phyloP scores from a whole-genome alignment of 2,888 invertebrate species.

The Drosophila pseudotakahashii region DNA sequence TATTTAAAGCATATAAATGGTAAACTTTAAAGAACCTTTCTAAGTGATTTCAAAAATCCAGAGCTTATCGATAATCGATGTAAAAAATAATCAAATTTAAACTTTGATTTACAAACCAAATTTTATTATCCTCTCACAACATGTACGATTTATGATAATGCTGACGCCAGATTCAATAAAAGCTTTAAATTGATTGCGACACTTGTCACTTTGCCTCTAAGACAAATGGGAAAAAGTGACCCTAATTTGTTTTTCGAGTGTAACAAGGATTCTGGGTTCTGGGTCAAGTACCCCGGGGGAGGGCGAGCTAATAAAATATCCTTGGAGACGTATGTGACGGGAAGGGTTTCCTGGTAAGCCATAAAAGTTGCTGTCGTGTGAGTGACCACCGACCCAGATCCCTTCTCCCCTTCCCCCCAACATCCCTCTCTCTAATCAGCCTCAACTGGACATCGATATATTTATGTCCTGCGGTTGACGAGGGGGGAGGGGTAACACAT shows the following conservation, averaged over 20 bases:
- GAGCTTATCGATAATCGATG: background rate
- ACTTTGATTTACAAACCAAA: background rate
- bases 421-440: slow-evolving; percentile 51
- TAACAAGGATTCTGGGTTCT: slow-evolving; percentile 27
- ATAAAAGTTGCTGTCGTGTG: slow-evolving; percentile 55
- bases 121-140: background rate
- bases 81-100: background rate
- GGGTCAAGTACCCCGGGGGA: slow-evolving; percentile 25
- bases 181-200: background rate
- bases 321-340: slow-evolving; percentile 12
- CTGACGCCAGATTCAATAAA: slow-evolving; percentile 10
- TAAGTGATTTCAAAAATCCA: background rate
- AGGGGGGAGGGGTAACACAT: slow-evolving; percentile 19
- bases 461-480: slow-evolving; percentile 55
- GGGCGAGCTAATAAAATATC: slow-evolving; percentile 55
- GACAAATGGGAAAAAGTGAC: background rate
- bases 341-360: slow-evolving; percentile 35
- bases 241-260: slow-evolving; percentile 26
- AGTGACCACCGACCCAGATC: slow-evolving; percentile 11
- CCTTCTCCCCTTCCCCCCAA: background rate
- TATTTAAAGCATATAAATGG: too few relatives aligned
- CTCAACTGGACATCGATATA: slow-evolving; percentile 64
- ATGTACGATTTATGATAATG: background rate
- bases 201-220: background rate
- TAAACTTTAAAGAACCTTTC: too few relatives aligned